A percentile compares a stretch with the other conserved stretches of the same genome.
Conservation (phyloP, 2,888 invertebrate genomes). For the Ceratothoa steindachneri region DNA sequence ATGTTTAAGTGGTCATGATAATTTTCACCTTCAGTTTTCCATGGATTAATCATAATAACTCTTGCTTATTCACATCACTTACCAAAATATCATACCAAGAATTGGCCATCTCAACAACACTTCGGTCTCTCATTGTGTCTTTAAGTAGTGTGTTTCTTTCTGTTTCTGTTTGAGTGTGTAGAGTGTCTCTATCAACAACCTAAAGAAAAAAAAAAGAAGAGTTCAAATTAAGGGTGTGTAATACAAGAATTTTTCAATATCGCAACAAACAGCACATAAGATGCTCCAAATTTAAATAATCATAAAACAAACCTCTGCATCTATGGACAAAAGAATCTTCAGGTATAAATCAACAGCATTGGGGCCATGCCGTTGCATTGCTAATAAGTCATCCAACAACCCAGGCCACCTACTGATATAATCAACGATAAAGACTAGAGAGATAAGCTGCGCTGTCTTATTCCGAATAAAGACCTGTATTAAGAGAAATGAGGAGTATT, state of each 20-base stretch:
- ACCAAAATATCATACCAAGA: constrained; percentile 60
- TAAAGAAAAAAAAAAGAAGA: constrained; percentile 45
- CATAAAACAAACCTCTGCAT: constrained; percentile 59
- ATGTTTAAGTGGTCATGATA: no score
- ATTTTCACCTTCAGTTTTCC: no score
- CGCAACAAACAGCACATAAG: background rate
- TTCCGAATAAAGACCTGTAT: constrained; percentile 56
- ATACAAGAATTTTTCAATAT: background rate
- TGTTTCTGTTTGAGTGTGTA: constrained; percentile 54
- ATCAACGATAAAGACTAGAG: constrained; percentile 58
- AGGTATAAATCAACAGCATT: constrained; percentile 57
- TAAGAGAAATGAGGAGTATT: background rate
- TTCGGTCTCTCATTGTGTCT: constrained; percentile 59
- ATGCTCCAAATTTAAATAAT: background rate
- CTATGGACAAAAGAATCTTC: constrained; percentile 57
- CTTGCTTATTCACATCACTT: no score
- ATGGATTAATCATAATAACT: no score
- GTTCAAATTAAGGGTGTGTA: background rate
- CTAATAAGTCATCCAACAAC: constrained; percentile 57
- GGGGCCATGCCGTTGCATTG: constrained; percentile 52
- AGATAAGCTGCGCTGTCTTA: constrained; percentile 59
- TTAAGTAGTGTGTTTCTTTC: constrained; percentile 58
- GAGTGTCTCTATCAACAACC: constrained; percentile 56
- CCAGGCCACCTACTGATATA: constrained; percentile 58
- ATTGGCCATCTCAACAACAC: constrained; percentile 57